Evolutionary conservation across 2,113 vertebrate species (phyloP).

Genomic region (Pseudorhombus dupliciocellatus): DNA sequence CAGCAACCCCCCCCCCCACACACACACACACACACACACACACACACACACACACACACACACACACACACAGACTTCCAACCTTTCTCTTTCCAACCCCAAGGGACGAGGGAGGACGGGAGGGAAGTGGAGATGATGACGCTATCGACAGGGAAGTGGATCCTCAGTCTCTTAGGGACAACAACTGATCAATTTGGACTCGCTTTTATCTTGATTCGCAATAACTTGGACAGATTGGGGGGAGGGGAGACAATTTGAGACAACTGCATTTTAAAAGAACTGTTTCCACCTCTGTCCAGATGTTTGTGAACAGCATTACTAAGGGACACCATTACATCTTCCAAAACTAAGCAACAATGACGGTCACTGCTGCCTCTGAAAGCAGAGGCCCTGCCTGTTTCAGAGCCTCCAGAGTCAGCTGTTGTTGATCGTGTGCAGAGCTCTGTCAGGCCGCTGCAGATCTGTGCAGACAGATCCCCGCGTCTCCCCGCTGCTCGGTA

Average conservation of each 20-base stretch:
- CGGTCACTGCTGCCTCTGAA: neutral
- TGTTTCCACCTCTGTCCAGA: too few relatives aligned
- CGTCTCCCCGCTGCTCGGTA: conserved; percentile 20
- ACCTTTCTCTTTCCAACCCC: conserved; percentile 37
- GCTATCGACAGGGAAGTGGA: conserved; percentile 38
- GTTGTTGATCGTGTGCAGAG: neutral
- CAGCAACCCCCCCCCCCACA: conserved; percentile 20
- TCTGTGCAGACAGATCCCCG: conserved; percentile 9
- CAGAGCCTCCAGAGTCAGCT: neutral
- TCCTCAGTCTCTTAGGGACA: conserved; percentile 11
- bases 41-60: conserved; percentile 11
- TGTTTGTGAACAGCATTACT: too few relatives aligned
- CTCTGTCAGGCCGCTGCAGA: neutral
- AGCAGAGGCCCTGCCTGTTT: neutral
- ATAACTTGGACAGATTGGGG: neutral
- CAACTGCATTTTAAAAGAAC: too few relatives aligned
- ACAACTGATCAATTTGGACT: neutral
- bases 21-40: conserved; percentile 11
- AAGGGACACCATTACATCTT: too few relatives aligned
- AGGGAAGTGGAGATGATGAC: conserved; percentile 27
- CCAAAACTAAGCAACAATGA: too few relatives aligned
- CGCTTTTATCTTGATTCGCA: neutral
- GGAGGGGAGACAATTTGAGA: neutral
- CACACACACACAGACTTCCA: conserved; percentile 24
- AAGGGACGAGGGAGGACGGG: conserved; percentile 11